phyloP scores from a whole-genome alignment of 1,140 invertebrate genomes.

The Campoletis sonorensis region DNA sequence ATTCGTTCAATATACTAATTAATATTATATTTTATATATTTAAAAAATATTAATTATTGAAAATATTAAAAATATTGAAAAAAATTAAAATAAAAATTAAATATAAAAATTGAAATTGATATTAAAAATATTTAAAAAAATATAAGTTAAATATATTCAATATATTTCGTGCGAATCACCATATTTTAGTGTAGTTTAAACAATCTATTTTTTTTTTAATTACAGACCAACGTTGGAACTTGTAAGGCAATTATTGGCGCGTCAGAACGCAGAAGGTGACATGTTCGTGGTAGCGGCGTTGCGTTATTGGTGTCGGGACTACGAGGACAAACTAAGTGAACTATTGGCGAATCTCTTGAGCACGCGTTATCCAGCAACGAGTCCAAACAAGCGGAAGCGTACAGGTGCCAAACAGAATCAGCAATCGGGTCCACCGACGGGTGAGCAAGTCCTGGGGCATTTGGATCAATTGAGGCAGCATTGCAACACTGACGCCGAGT shows the following conservation, averaged over 20 bases:
- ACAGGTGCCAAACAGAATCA: conserved; percentile 80
- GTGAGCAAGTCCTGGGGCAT: conserved; percentile 92
- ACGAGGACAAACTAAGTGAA: conserved; percentile 93
- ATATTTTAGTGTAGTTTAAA: too few relatives aligned
- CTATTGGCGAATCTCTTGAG: conserved; percentile 86
- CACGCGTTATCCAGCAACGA: conserved; percentile 88
- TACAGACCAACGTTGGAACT: conserved; percentile 89
- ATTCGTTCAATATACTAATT: neutral
- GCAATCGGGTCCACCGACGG: conserved; percentile 79
- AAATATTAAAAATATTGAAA: too few relatives aligned
- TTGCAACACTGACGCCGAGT: conserved; percentile 79
- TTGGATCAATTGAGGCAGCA: conserved; percentile 92
- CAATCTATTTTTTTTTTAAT: conserved; percentile 50
- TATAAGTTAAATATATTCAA: too few relatives aligned
- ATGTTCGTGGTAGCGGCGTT: conserved; percentile 92
- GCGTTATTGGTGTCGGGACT: conserved; percentile 94
- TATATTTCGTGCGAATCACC: too few relatives aligned
- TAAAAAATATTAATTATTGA: too few relatives aligned
- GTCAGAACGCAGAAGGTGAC: conserved; percentile 84
- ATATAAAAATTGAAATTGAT: too few relatives aligned
- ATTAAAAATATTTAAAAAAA: too few relatives aligned
- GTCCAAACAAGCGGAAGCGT: conserved; percentile 94
- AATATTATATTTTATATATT: too few relatives aligned
- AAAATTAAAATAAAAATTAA: too few relatives aligned
- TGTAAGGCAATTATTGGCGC: conserved; percentile 88